Base-by-base conservation (phyloP, 2,113 vertebrate genomes). In the Megaceryle torquata region DNA sequence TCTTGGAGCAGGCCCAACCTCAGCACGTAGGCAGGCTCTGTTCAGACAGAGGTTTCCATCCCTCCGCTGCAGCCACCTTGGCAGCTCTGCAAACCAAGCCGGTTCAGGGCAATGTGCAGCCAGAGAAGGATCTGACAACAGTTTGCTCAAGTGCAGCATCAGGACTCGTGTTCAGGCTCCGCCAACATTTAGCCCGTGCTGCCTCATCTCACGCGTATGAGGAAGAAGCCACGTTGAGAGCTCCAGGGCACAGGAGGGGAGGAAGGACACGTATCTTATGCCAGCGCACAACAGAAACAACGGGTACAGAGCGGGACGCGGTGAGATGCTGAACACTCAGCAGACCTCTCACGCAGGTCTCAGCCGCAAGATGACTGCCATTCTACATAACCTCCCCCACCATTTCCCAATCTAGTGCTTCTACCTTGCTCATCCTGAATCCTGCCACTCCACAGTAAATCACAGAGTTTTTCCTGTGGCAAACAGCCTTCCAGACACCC, bases 251-350 rank as follows among this genome's bases (percentile, higher is more conserved):
- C 21, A 11, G 50, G 60, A 80, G 21, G n/a, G 63, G 8, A 86
- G 44, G 41, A 46, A 28, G 57, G 28, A 5, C 1, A n/a, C 51
- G 10, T 18, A 61, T 16, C 20, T 16, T 29, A 21, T 7, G 11
- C 10, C 72, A 54, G 13, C 1, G 57, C 25, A 50, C 22, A 46
- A 24, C 41, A 67, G 64, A 59, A 75, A 28, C 56, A 75, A 19
- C 0, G 0, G 39, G 39, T 10, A 6, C 80, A 33, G 1, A 56
- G 53, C 24, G 63, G 64, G 13, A 50, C 9, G 18, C 29, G n/a
- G 25, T 11, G 57, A 80, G 67, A 48, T 11, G 50, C 50, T 70
- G 41, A 72, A 65, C 33, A 17, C 65, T 44, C 50, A 67, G 50
- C 37, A 25, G 39, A 2, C 12, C 56, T 83, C 61, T 44, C 87